These are phyloP conservation scores for Ardeotis arabs DNA, from an alignment of 2,113 vertebrate genomes.

Conservation along the genomic window DNA sequence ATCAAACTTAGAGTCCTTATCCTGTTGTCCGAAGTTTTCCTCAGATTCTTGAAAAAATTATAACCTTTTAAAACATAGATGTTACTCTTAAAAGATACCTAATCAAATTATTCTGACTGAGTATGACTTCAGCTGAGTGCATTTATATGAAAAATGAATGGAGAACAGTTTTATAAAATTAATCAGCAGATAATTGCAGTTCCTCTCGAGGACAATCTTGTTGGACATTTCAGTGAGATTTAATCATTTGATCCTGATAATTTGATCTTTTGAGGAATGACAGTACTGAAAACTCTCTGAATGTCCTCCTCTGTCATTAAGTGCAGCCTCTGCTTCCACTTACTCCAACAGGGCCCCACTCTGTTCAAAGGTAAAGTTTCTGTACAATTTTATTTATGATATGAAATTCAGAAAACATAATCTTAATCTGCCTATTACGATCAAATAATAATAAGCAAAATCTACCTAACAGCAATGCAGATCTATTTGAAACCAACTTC, in stretches of 20 bases:
- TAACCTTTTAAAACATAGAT: background rate
- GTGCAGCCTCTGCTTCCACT: background rate
- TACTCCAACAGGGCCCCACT: background rate
- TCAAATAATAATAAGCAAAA: background rate
- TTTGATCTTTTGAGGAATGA: background rate
- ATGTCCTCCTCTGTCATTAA: rapidly evolving
- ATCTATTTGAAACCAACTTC: background rate
- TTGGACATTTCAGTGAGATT: background rate
- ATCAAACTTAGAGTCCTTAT: background rate
- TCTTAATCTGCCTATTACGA: background rate
- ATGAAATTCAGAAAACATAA: background rate
- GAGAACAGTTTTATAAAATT: background rate
- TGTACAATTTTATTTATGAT: background rate
- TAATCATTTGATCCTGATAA: background rate
- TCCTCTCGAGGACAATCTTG: background rate
- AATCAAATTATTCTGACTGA: background rate
- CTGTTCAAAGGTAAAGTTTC: background rate
- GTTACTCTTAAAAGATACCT: background rate
- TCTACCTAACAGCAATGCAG: background rate
- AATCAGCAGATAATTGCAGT: background rate
- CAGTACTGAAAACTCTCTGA: background rate
- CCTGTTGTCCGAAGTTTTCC: background rate
- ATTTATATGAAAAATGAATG: background rate
- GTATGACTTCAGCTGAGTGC: background rate
- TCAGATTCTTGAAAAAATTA: background rate